A percentile compares a stretch with the other conserved stretches of the same genome.
These are phyloP conservation scores for Nannoperca australis DNA, from an alignment of 2,797 vertebrate genomes.

Conservation along the genomic window DNA sequence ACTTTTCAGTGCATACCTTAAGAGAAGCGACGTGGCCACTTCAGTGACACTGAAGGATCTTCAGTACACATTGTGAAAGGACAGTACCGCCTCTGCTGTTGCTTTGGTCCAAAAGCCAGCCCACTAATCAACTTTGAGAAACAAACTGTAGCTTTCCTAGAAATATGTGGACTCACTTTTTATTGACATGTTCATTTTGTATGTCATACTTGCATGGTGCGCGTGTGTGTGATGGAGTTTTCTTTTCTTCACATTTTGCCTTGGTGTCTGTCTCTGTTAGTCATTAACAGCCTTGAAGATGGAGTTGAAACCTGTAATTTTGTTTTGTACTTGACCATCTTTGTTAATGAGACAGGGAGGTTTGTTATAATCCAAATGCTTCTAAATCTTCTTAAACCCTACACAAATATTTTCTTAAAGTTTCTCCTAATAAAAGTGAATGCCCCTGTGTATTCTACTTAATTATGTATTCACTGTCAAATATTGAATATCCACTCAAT, in stretches of 20 bases:
- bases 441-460: conserved; percentile 44
- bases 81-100: conserved; percentile 13
- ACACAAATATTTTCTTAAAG: conserved; percentile 63
- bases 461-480: conserved; percentile 67
- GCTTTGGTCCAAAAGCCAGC: neutral
- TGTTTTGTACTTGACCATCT: conserved; percentile 54
- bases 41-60: conserved; percentile 36
- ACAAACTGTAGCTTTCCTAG: conserved; percentile 20
- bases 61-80: conserved; percentile 17
- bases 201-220: conserved; percentile 31
- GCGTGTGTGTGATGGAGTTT: conserved; percentile 14
- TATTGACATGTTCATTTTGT: conserved; percentile 2
- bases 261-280: conserved; percentile 41
- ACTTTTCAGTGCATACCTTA: conserved; percentile 9
- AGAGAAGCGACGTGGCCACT: neutral
- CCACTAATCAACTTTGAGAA: conserved; percentile 12
- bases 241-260: conserved; percentile 35
- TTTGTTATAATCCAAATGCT: conserved; percentile 54
- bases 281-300: conserved; percentile 39
- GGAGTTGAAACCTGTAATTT: conserved; percentile 39
- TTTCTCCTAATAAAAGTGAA: conserved; percentile 61
- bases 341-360: conserved; percentile 57
- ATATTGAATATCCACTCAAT: conserved; percentile 67
- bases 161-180: conserved; percentile 40
- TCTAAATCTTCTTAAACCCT: conserved; percentile 51